Conservation (phyloP, 1,140 invertebrate species). For the Brevipalpus yothersi region DNA sequence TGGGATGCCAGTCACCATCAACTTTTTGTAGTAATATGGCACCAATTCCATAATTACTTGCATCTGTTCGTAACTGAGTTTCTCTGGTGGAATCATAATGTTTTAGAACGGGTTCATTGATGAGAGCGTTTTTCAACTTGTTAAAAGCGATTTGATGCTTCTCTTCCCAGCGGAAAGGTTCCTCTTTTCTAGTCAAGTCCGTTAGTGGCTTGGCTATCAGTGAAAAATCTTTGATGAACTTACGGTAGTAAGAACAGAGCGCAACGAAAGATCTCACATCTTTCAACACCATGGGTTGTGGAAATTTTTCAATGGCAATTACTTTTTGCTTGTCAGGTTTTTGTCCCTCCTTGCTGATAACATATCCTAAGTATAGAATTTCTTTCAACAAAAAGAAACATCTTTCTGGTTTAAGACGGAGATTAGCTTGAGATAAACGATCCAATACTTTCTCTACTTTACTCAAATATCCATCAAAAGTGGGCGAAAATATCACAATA, state of each 20-base stretch:
- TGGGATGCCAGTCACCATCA: no score
- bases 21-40: no score
- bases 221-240: neutral
- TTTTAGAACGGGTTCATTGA: neutral
- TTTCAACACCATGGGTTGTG: neutral
- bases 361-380: conserved; percentile 10
- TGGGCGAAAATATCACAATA: conserved; percentile 11
- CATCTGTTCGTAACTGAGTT: no score
- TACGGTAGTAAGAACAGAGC: neutral
- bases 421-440: conserved; percentile 3
- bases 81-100: no score
- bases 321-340: neutral
- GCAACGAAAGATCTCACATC: neutral
- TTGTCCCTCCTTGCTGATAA: conserved; percentile 6
- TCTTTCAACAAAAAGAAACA: conserved; percentile 6
- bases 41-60: no score
- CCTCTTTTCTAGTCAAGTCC: neutral
- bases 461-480: conserved; percentile 11
- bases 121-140: neutral
- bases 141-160: neutral
- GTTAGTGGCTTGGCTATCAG: neutral
- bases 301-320: neutral
- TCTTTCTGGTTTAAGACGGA: conserved; percentile 14
- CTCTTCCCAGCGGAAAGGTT: neutral
- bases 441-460: conserved; percentile 13